Conservation (phyloP, 2,797 vertebrate genomes). For the Ceyx erithaca region DNA sequence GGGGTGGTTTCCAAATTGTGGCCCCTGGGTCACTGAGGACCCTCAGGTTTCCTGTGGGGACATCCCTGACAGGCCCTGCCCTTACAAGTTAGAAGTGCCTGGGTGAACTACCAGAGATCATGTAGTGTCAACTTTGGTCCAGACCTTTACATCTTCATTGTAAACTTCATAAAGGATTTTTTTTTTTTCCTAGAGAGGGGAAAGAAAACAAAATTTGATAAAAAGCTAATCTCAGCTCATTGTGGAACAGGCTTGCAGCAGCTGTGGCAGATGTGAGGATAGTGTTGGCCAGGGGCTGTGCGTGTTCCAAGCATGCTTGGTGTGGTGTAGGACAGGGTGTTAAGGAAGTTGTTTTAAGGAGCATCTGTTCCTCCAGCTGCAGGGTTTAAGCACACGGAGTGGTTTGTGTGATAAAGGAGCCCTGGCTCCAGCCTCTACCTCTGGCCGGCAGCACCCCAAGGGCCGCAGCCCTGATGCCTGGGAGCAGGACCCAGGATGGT, state of each 20-base stretch:
- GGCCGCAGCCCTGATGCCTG: rapidly evolving
- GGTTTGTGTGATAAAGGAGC: constrained; percentile 83
- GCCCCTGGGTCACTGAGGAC: too few species aligned
- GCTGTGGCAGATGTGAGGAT: rapidly evolving
- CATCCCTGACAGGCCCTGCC: not conserved
- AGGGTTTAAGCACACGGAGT: constrained; percentile 88
- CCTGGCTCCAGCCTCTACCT: not conserved
- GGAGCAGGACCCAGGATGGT: rapidly evolving
- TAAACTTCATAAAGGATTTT: not conserved
- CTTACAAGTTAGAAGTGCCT: not conserved
- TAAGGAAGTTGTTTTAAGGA: not conserved
- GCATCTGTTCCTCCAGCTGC: constrained; percentile 75
- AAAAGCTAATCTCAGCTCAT: rapidly evolving
- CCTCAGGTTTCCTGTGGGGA: not conserved
- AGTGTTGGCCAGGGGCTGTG: rapidly evolving
- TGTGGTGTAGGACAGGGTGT: rapidly evolving
- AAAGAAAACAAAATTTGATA: too few species aligned
- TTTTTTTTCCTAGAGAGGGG: not conserved
- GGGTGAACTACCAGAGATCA: rapidly evolving
- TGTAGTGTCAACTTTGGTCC: rapidly evolving
- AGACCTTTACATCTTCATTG: not conserved
- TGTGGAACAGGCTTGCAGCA: not conserved
- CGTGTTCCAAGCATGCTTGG: rapidly evolving
- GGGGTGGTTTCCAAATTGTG: rapidly evolving
- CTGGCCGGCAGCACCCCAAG: not conserved